A percentile compares a stretch with the other conserved stretches of the same genome.
These are phyloP conservation scores for Calephelis nemesis DNA, from an alignment of 1,140 invertebrate genomes.

Conservation along the genomic window DNA sequence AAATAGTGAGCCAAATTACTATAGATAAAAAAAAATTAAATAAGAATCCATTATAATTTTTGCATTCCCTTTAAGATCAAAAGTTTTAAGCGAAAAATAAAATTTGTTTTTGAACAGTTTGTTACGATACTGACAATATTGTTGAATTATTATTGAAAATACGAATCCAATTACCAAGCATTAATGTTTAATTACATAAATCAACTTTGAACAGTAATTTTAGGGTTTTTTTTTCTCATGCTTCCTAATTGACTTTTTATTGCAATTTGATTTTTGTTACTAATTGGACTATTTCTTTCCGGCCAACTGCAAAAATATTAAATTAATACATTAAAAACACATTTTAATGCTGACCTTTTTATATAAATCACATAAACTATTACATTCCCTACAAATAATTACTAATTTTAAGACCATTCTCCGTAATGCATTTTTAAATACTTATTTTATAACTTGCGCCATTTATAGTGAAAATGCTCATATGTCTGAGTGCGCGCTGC, in stretches of 20 bases:
- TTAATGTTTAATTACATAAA: slow-evolving; percentile 1
- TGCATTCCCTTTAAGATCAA: neutral
- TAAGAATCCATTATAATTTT: slow-evolving; percentile 5
- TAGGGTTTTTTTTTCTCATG: neutral
- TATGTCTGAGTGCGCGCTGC: no score
- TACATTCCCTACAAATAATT: neutral
- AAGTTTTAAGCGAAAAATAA: no score
- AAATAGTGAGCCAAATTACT: slow-evolving; percentile 1
- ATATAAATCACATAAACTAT: slow-evolving; percentile 2
- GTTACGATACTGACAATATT: no score
- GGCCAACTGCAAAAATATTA: neutral
- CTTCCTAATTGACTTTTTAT: neutral
- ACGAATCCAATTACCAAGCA: neutral
- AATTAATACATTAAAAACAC: slow-evolving; percentile 1
- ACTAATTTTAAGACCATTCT: slow-evolving; percentile 3
- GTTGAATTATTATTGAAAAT: no score
- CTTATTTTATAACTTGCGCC: slow-evolving; percentile 3
- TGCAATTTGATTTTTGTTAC: slow-evolving; percentile 4
- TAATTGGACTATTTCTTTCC: slow-evolving; percentile 4
- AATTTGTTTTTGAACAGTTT: no score
- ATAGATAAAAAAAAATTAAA: neutral
- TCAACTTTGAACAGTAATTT: slow-evolving; percentile 1
- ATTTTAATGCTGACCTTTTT: neutral
- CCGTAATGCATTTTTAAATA: slow-evolving; percentile 2
- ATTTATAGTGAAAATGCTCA: no score